These are phyloP conservation scores for Carabus problematicus DNA, from an alignment of 2,888 invertebrate genomes.

Conservation along the genomic window DNA sequence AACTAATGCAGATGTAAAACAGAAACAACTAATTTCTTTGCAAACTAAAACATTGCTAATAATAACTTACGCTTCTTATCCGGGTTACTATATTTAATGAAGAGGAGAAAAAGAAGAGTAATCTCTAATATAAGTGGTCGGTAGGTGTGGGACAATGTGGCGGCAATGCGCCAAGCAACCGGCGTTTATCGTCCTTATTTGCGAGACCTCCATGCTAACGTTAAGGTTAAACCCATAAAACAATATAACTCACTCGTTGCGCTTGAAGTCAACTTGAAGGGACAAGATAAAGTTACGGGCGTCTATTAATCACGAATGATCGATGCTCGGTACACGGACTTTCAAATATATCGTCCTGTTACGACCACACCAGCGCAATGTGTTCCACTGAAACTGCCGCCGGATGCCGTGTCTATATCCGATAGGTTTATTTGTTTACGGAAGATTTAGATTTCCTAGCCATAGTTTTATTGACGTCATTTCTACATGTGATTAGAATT, in stretches of 20 bases:
- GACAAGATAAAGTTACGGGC: slow-evolving; percentile 37
- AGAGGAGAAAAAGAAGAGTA: slow-evolving; percentile 1
- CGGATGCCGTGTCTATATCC: slow-evolving; percentile 1
- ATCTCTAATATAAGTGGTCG: not conserved
- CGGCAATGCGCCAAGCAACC: no score
- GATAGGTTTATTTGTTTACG: slow-evolving; percentile 8
- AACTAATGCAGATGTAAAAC: no score
- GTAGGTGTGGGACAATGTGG: no score
- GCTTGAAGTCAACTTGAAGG: slow-evolving; percentile 36
- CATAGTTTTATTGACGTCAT: no score
- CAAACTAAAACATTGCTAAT: not conserved
- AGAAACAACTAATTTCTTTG: not conserved
- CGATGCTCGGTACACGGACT: slow-evolving; percentile 25
- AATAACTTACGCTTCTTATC: slow-evolving; percentile 19
- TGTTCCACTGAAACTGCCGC: slow-evolving; percentile 15
- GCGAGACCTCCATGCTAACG: not conserved
- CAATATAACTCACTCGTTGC: slow-evolving; percentile 37
- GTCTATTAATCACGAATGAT: slow-evolving; percentile 40
- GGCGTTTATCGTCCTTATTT: slow-evolving; percentile 1
- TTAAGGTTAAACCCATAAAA: slow-evolving; percentile 27
- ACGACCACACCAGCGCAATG: slow-evolving; percentile 21
- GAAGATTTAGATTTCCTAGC: not conserved
- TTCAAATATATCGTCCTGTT: slow-evolving; percentile 36
- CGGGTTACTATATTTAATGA: slow-evolving; percentile 16
- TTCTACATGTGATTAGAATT: no score